These are phyloP conservation scores for Pogonocherus hispidulus DNA, from an alignment of 2,888 invertebrate species.

Conservation along the genomic window DNA sequence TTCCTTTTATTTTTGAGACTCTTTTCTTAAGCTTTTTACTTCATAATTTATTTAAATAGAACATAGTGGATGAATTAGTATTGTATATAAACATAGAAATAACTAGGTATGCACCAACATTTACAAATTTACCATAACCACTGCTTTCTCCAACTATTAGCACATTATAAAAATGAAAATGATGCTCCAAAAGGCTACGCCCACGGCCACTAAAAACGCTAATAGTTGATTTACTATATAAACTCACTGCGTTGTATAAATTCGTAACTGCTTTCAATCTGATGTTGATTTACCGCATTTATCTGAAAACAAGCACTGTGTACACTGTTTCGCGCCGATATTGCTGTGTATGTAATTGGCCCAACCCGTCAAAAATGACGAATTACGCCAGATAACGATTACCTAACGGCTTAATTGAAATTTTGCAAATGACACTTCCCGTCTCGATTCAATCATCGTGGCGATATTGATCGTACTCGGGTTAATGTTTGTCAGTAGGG, in stretches of 20 bases:
- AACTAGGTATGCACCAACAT: too few species aligned
- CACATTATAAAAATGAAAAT: too few species aligned
- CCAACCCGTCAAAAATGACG: not conserved
- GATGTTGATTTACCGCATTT: not conserved
- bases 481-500: constrained; percentile 36
- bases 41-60: too few species aligned
- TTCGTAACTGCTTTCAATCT: constrained; percentile 5
- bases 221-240: too few species aligned
- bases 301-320: not conserved
- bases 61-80: too few species aligned
- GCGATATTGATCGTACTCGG: constrained; percentile 28
- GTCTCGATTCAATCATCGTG: constrained; percentile 28
- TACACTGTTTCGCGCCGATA: not conserved
- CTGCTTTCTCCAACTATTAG: too few species aligned
- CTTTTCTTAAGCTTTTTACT: too few species aligned
- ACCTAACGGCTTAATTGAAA: constrained; percentile 1
- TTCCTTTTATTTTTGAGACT: too few species aligned
- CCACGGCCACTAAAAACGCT: constrained; percentile 27
- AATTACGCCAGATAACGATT: not conserved
- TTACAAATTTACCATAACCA: too few species aligned
- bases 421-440: constrained; percentile 21
- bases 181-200: too few species aligned
- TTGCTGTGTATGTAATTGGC: not conserved
- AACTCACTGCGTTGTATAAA: constrained; percentile 28
- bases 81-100: too few species aligned